Percentiles rank a stretch among this genome's conserved stretches.
These are phyloP conservation scores for Gymnosoma rotundatum DNA, from an alignment of 2,888 invertebrate genomes.

Conservation along the genomic window DNA sequence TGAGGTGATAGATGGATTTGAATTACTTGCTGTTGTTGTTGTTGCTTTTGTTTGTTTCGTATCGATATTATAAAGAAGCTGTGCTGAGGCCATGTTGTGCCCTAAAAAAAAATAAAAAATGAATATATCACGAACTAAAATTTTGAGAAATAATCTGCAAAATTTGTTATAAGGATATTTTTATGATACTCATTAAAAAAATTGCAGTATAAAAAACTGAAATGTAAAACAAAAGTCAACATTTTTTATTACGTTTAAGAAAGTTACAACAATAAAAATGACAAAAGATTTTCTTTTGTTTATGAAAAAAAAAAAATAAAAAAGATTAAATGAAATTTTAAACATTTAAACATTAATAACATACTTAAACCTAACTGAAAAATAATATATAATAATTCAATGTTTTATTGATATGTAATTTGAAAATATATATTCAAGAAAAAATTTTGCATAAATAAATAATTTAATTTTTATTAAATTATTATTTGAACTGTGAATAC, in stretches of 20 bases:
- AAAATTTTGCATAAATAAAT: too few species aligned
- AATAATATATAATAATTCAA: too few species aligned
- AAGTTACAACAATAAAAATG: not conserved
- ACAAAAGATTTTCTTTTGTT: constrained; percentile 3
- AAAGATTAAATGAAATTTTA: not conserved
- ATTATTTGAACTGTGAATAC: too few species aligned
- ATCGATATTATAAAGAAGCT: constrained; percentile 79
- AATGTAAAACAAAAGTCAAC: not conserved
- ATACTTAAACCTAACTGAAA: too few species aligned
- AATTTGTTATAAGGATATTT: constrained; percentile 21
- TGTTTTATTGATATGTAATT: too few species aligned
- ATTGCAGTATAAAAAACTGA: not conserved
- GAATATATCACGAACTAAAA: not conserved
- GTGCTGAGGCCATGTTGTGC: constrained; percentile 83
- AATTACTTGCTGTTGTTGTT: constrained; percentile 72
- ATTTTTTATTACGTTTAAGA: not conserved
- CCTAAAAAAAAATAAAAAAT: constrained; percentile 75
- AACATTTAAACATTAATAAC: not conserved
- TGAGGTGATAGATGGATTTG: constrained; percentile 74
- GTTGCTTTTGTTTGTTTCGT: constrained; percentile 79
- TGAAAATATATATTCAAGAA: too few species aligned
- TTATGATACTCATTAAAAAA: constrained; percentile 5
- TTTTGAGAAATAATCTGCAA: not conserved
- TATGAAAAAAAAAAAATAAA: not conserved
- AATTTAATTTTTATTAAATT: too few species aligned